These are phyloP conservation scores for Thamnophis elegans DNA, from an alignment of 2,797 vertebrate species.

Conservation along the genomic window DNA sequence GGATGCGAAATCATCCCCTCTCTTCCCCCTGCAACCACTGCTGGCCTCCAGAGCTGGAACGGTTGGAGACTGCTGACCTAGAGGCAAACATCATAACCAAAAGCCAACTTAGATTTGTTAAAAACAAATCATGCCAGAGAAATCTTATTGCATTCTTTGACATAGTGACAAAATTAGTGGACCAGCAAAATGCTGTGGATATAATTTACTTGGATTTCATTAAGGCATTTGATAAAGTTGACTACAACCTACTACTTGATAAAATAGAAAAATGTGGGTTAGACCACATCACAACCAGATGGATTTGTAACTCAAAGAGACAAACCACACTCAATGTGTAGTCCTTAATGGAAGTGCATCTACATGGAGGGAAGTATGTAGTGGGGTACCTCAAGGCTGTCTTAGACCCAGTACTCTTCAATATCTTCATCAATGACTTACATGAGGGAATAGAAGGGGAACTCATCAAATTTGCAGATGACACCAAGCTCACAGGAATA, in stretches of 20 bases:
- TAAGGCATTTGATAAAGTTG: not conserved
- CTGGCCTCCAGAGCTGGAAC: not conserved
- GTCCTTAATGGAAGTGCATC: not conserved
- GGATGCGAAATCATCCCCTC: not conserved
- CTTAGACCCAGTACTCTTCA: not conserved
- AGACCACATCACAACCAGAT: not conserved
- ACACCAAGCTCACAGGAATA: too few relatives aligned
- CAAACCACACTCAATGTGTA: not conserved
- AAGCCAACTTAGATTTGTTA: not conserved
- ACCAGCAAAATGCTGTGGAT: not conserved
- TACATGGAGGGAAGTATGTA: not conserved
- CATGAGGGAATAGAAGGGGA: too few relatives aligned
- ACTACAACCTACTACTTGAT: not conserved
- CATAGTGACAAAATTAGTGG: not conserved
- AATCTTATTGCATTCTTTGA: not conserved
- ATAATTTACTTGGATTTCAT: not conserved
- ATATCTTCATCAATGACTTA: too few relatives aligned
- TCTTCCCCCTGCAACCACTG: not conserved
- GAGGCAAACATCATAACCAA: not conserved
- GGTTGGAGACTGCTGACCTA: not conserved
- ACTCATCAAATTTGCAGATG: too few relatives aligned
- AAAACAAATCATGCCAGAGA: not conserved
- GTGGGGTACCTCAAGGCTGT: not conserved
- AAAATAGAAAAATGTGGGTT: too few relatives aligned
- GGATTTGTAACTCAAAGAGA: not conserved